These are phyloP conservation scores for Bugulina stolonifera DNA, from an alignment of 2,888 invertebrate genomes.

Conservation along the genomic window DNA sequence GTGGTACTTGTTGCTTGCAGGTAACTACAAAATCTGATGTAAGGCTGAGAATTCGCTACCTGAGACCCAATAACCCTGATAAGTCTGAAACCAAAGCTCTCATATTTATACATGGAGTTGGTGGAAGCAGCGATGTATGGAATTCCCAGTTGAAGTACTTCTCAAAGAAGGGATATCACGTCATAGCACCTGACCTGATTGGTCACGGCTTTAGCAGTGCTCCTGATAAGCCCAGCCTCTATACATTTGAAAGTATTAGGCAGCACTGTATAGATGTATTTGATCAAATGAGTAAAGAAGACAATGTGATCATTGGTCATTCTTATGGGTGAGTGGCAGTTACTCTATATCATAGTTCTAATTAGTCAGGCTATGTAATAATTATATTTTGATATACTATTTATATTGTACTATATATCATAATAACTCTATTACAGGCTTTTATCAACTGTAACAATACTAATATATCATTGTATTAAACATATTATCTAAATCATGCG, in stretches of 20 bases:
- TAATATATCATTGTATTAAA: too few relatives aligned
- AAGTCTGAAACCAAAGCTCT: slow-evolving; percentile 36
- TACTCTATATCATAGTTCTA: too few relatives aligned
- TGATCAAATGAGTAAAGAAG: slow-evolving; percentile 60
- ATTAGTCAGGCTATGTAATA: too few relatives aligned
- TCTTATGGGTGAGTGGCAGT: slow-evolving; percentile 62
- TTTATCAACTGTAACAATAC: too few relatives aligned
- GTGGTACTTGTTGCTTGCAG: neutral
- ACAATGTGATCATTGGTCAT: slow-evolving; percentile 63
- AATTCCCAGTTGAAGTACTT: slow-evolving; percentile 60
- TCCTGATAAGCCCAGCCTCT: slow-evolving; percentile 58
- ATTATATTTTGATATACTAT: neutral
- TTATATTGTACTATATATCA: neutral
- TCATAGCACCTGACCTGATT: slow-evolving; percentile 64
- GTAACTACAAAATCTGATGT: neutral
- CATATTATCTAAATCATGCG: too few relatives aligned
- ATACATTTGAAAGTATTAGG: slow-evolving; percentile 61
- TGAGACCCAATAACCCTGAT: neutral
- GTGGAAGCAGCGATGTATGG: slow-evolving; percentile 63
- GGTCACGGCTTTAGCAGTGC: slow-evolving; percentile 65
- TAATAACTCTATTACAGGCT: too few relatives aligned
- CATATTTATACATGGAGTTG: slow-evolving; percentile 65
- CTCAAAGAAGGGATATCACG: slow-evolving; percentile 59
- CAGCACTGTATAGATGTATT: slow-evolving; percentile 60
- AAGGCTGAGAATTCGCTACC: neutral